Evolutionary conservation across 1,140 invertebrate genomes (phyloP), one percentile per base, ranked within the genome.

Genomic region (Aphidius ervi): DNA sequence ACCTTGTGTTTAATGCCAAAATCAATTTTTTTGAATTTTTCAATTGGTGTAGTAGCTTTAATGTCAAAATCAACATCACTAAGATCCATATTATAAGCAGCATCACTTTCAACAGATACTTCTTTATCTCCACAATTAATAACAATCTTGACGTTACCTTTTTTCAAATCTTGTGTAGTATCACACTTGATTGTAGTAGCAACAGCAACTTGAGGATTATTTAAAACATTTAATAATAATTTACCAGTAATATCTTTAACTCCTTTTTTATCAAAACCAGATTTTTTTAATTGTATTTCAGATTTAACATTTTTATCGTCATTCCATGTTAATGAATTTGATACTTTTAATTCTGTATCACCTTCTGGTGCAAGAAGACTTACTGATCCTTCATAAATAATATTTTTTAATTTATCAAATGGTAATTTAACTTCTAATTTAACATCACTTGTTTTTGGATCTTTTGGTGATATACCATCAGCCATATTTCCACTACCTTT

Each of bases 1-100:
- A 84, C 83, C 78, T 85, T 83, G 23, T 82, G 78, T 5, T 77
- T 74, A 3, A 88, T 66, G 2, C 72, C 70, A 5, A 89, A 8
- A 7, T 85, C 80, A 7, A 85, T 70, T 31, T 81, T 79, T 64
- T 83, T 85, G 5, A 82, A 65, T 40, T 82, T 81, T 46, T 86
- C 83, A 39, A 76, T 67, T 0, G 83, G 83, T 5, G 70, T 71
- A 1, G 55, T 66, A 6, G 62, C 68, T 53, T 74, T 72, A 3
- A 64, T 62, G 8, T 68, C 67, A 8, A 69, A 1, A 2, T 57
- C 62, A 6, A 75, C 10, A 6, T 39, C 49, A 4, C 58, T 59
- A 2, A 70, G 56, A 3, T 77, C 68, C 0, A 52, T 43, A n/a
- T 64, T 59, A 43, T 63, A 72, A 0, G 56, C 59, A 23, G 66